phyloP scores from a whole-genome alignment of 2,888 invertebrate species.

The Cryptocheilus praepositus region DNA sequence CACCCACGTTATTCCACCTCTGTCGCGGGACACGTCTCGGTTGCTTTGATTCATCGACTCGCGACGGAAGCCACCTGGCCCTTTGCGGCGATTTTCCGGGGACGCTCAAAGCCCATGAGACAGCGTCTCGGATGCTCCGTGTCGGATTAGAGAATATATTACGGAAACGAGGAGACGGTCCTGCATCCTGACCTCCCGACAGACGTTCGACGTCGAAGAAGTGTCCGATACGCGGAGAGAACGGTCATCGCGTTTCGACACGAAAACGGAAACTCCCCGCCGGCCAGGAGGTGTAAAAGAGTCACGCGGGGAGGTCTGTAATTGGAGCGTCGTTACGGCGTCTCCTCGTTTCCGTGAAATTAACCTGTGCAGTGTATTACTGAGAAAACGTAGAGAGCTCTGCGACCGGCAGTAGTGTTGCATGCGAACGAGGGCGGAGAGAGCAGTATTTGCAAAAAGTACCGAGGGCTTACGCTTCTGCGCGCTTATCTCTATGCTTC shows the following conservation, averaged over 20 bases:
- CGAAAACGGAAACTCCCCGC: neutral
- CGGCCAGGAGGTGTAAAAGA: neutral
- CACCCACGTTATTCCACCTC: too few relatives aligned
- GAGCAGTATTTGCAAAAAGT: too few relatives aligned
- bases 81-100: neutral
- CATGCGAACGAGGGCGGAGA: too few relatives aligned
- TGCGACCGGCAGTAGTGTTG: neutral
- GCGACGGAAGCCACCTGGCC: neutral
- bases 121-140: slow-evolving; percentile 34
- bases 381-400: slow-evolving; percentile 14
- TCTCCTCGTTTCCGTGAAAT: slow-evolving; percentile 30
- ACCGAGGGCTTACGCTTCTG: neutral
- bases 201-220: neutral
- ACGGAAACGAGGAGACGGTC: slow-evolving; percentile 27
- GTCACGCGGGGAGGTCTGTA: neutral
- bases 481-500: slow-evolving; percentile 6
- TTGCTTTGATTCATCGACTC: slow-evolving; percentile 14
- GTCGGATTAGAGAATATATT: slow-evolving; percentile 25
- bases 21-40: slow-evolving; percentile 13
- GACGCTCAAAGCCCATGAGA: neutral
- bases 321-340: neutral
- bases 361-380: slow-evolving; percentile 15
- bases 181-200: neutral
- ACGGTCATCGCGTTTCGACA: neutral
- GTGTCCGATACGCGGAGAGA: neutral